A percentile compares a stretch with the other conserved stretches of the same genome.
Evolutionary conservation across 1,140 invertebrate genomes (phyloP).

Genomic region (Eumaeus atala): DNA sequence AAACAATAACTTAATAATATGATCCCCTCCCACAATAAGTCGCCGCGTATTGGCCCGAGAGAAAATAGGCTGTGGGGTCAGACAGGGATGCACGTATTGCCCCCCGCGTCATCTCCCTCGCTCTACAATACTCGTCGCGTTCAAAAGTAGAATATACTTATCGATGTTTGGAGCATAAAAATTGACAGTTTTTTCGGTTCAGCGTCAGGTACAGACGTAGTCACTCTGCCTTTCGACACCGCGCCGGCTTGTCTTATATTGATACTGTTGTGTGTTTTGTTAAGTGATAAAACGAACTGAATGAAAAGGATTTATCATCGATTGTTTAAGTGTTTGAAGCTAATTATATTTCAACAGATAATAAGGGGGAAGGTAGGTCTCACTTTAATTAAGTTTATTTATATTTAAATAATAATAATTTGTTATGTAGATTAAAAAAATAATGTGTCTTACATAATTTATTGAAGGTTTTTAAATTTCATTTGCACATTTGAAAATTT

Average conservation of each 20-base stretch:
- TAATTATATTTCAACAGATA: background rate
- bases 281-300: conserved; percentile 1
- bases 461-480: too few relatives aligned
- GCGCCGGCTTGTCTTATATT: conserved; percentile 46
- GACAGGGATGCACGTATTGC: conserved; percentile 44
- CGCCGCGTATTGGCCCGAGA: conserved; percentile 56
- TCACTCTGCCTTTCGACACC: conserved; percentile 33
- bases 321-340: conserved; percentile 17
- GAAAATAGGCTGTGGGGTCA: conserved; percentile 68
- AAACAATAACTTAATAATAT: conserved; percentile 72
- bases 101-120: conserved; percentile 30
- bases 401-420: too few relatives aligned
- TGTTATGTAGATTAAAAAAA: too few relatives aligned
- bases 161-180: conserved; percentile 71
- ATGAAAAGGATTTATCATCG: conserved; percentile 19
- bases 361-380: conserved; percentile 31
- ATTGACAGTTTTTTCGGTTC: conserved; percentile 72
- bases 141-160: conserved; percentile 68
- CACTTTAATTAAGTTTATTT: conserved; percentile 7
- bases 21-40: conserved; percentile 60
- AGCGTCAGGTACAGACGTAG: conserved; percentile 42
- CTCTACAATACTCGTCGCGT: conserved; percentile 58
- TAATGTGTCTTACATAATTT: conserved; percentile 5
- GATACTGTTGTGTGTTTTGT: conserved; percentile 5
- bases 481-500: background rate